Percentiles rank a stretch among this genome's conserved stretches.
Conservation (phyloP, 2,888 invertebrate genomes). For the Ptilodon capucinus region DNA sequence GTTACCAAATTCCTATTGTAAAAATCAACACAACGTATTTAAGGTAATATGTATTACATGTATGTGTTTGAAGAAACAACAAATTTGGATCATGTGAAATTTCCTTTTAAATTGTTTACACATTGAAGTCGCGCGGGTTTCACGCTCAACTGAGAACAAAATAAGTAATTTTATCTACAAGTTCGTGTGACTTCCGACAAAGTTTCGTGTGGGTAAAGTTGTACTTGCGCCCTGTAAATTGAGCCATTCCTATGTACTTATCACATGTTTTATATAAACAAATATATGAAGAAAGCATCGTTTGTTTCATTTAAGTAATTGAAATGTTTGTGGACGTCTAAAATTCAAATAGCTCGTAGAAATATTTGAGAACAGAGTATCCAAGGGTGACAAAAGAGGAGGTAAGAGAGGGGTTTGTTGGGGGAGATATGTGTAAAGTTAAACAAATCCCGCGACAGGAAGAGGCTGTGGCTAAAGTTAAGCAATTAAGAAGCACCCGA, state of each 20-base stretch:
- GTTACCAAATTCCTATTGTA: no score
- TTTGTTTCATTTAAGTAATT: not conserved
- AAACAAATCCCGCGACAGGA: conserved; percentile 64
- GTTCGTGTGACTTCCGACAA: conserved; percentile 24
- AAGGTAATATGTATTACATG: no score
- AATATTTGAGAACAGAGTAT: no score
- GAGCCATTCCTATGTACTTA: conserved; percentile 15
- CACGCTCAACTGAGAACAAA: conserved; percentile 20
- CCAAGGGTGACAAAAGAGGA: no score
- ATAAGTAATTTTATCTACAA: conserved; percentile 33
- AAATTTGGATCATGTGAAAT: not conserved
- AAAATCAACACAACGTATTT: no score
- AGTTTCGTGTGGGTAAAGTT: conserved; percentile 31
- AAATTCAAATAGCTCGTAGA: no score
- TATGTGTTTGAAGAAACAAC: not conserved
- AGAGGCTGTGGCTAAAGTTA: conserved; percentile 69
- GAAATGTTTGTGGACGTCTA: no score
- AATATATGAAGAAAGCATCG: not conserved
- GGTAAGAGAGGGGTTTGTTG: conserved; percentile 35
- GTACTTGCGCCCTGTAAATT: conserved; percentile 26
- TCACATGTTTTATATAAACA: not conserved
- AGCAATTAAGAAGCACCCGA: conserved; percentile 77
- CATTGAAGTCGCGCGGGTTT: conserved; percentile 20
- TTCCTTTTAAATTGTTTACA: conserved; percentile 1
- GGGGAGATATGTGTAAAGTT: conserved; percentile 61